Conservation (phyloP, 2,797 vertebrate species). For the Argyrosomus regius region DNA sequence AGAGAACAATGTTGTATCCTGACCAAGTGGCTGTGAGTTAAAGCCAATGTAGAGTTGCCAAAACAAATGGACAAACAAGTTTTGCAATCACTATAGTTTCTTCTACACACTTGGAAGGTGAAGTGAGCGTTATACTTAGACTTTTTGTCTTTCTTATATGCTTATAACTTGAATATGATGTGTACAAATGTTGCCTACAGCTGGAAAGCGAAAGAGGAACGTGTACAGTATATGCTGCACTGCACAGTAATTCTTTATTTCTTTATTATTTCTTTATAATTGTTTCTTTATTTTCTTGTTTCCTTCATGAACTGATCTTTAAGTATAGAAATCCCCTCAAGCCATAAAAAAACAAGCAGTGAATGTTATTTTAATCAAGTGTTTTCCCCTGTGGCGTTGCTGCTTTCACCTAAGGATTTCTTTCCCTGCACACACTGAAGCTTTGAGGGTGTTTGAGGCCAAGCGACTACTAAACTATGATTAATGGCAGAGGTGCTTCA, state of each 20-base stretch:
- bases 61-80: too few relatives aligned
- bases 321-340: neutral
- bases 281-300: neutral
- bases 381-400: neutral
- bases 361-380: neutral
- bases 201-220: too few relatives aligned
- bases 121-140: too few relatives aligned
- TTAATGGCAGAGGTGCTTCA: conserved; percentile 67
- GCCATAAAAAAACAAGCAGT: neutral
- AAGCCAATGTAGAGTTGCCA: too few relatives aligned
- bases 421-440: neutral
- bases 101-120: too few relatives aligned
- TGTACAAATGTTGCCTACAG: too few relatives aligned
- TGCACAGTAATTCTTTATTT: neutral
- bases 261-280: neutral
- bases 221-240: too few relatives aligned
- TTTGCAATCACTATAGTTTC: too few relatives aligned
- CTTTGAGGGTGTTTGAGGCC: conserved; percentile 37
- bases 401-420: conserved; percentile 13
- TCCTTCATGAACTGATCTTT: neutral
- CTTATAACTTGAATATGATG: too few relatives aligned
- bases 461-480: conserved; percentile 59
- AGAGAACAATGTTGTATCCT: too few relatives aligned
- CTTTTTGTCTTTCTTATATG: too few relatives aligned
- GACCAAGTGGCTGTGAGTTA: too few relatives aligned